Evolutionary conservation across 2,113 vertebrate genomes (phyloP).

Genomic region (Oreochromis tanganicae): DNA sequence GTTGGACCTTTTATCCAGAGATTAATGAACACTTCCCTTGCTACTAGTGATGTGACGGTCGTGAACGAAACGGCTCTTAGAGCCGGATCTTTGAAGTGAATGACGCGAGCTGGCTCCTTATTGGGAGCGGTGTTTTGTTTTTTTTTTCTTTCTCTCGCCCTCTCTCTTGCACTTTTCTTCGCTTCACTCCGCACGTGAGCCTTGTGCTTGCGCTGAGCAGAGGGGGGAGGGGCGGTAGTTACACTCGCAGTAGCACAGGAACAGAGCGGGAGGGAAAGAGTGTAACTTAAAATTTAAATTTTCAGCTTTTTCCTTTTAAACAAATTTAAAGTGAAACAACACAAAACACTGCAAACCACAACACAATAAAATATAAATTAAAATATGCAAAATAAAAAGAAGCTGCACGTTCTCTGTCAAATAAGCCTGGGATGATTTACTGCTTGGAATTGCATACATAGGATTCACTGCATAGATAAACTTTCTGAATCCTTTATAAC

Average conservation of each 20-base stretch:
- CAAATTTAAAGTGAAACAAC: neutral
- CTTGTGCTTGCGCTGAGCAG: neutral
- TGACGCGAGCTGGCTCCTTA: neutral
- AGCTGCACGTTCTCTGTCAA: neutral
- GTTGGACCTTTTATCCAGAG: neutral
- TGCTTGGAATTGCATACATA: neutral
- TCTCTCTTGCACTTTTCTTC: neutral
- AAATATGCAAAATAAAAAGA: neutral
- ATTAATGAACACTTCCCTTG: neutral
- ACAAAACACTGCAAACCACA: neutral
- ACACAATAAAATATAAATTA: neutral
- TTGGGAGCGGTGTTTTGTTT: neutral
- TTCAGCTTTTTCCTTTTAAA: neutral
- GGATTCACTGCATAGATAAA: neutral
- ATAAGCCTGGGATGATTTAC: neutral
- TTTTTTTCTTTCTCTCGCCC: neutral
- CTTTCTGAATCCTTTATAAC: neutral
- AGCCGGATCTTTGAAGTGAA: neutral
- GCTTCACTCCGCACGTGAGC: neutral
- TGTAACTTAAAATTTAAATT: neutral
- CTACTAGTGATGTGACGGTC: neutral
- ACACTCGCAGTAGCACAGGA: neutral
- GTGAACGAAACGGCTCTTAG: neutral
- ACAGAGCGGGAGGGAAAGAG: neutral
- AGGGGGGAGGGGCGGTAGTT: neutral